phyloP scores from a whole-genome alignment of 1,140 invertebrate genomes.

The Caerostris extrusa region DNA sequence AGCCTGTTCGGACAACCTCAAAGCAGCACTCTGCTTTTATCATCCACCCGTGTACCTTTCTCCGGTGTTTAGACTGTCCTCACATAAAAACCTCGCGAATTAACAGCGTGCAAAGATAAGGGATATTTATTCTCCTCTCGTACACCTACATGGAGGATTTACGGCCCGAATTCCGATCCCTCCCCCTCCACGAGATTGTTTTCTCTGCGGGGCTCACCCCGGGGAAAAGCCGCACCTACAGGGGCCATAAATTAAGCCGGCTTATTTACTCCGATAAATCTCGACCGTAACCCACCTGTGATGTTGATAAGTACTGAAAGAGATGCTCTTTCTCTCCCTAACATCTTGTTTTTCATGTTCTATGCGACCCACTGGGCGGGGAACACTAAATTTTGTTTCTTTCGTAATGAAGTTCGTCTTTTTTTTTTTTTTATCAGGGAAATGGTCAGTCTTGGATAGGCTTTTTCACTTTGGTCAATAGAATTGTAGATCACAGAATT shows the following conservation, averaged over 20 bases:
- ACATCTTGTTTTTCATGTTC: slow-evolving; percentile 67
- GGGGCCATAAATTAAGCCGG: slow-evolving; percentile 55
- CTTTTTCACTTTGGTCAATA: neutral
- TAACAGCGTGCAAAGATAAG: slow-evolving; percentile 9
- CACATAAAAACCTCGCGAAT: neutral
- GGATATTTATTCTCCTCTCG: slow-evolving; percentile 34
- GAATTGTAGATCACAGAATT: neutral
- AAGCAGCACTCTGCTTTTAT: neutral
- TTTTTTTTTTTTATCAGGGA: neutral
- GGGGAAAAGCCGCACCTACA: slow-evolving; percentile 41
- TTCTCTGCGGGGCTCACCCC: slow-evolving; percentile 18
- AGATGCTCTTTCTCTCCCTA: neutral
- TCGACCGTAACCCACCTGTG: slow-evolving; percentile 58
- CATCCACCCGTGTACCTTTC: neutral
- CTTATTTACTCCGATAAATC: slow-evolving; percentile 73
- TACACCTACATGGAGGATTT: slow-evolving; percentile 54
- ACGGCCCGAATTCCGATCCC: slow-evolving; percentile 45
- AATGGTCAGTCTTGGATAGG: neutral
- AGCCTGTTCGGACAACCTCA: neutral
- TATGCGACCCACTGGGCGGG: neutral
- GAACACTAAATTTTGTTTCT: slow-evolving; percentile 33
- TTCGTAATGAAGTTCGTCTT: neutral
- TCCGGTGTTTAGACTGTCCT: slow-evolving; percentile 12
- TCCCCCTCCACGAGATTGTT: slow-evolving; percentile 30
- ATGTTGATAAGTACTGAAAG: slow-evolving; percentile 64